Evolutionary conservation across 2,888 invertebrate species (phyloP).

Genomic region (Idaea straminata): DNA sequence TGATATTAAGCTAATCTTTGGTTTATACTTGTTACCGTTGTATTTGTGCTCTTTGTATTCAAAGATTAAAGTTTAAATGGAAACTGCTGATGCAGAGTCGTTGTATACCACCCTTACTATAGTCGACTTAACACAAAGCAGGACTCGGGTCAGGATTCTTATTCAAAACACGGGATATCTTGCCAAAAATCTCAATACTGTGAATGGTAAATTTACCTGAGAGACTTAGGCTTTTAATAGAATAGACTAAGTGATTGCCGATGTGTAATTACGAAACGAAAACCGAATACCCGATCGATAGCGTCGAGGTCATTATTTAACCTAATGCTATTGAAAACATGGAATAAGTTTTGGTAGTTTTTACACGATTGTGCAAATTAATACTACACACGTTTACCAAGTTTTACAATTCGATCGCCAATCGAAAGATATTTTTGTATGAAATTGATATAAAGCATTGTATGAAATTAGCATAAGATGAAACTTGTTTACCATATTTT

Average conservation of each 20-base stretch:
- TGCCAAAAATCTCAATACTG: neutral
- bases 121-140: neutral
- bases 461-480: too few species aligned
- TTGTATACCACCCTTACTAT: neutral
- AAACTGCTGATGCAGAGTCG: neutral
- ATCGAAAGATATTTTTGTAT: too few species aligned
- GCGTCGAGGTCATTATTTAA: neutral
- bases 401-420: too few species aligned
- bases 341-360: neutral
- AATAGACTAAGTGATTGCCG: neutral
- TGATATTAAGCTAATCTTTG: neutral
- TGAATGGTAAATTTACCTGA: neutral
- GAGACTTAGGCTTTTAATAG: neutral
- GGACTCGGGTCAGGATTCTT: neutral
- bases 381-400: too few species aligned
- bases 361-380: neutral
- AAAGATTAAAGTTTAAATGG: neutral
- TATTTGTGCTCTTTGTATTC: neutral
- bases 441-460: too few species aligned
- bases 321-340: neutral
- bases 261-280: neutral
- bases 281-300: neutral
- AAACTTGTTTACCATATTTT: too few species aligned
- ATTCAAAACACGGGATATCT: neutral
- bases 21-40: neutral